These are phyloP conservation scores for Adelognathus sp. DNA, from an alignment of 2,888 invertebrate species.

Conservation along the genomic window DNA sequence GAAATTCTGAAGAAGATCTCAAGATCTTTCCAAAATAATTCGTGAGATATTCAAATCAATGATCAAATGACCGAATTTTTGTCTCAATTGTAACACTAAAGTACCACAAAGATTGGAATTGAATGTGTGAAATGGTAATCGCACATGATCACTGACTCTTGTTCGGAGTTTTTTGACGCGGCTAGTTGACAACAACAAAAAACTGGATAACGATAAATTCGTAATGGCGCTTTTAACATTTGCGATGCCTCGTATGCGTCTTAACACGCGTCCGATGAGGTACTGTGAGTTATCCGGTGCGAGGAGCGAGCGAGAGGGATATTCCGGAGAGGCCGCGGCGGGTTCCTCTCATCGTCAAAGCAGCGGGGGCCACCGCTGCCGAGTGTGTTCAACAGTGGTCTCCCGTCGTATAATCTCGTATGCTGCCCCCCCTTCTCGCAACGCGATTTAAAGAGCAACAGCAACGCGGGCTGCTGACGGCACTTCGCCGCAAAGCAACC, in stretches of 20 bases:
- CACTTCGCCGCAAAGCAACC: conserved; percentile 49
- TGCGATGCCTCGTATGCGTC: conserved; percentile 67
- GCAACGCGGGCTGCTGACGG: conserved; percentile 48
- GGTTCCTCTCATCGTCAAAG: conserved; percentile 62
- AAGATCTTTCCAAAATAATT: too few relatives aligned
- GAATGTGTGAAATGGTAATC: too few relatives aligned
- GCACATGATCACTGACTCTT: too few relatives aligned
- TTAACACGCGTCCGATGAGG: conserved; percentile 77
- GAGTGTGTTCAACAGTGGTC: conserved; percentile 55
- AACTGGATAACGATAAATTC: too few relatives aligned
- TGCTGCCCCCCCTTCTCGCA: conserved; percentile 48
- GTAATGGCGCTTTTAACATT: conserved; percentile 32
- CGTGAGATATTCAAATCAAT: too few relatives aligned
- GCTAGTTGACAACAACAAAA: neutral
- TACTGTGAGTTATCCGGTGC: conserved; percentile 69
- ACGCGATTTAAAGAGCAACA: conserved; percentile 38
- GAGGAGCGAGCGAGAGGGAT: conserved; percentile 47
- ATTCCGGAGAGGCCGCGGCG: conserved; percentile 64
- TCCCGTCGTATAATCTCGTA: conserved; percentile 40
- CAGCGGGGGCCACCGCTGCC: conserved; percentile 39
- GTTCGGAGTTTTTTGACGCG: too few relatives aligned
- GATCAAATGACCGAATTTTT: too few relatives aligned
- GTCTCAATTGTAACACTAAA: too few relatives aligned
- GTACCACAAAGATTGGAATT: too few relatives aligned
- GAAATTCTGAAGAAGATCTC: neutral